Evolutionary conservation across 2,113 vertebrate genomes (phyloP).

Genomic region (Toxostoma redivivum): DNA sequence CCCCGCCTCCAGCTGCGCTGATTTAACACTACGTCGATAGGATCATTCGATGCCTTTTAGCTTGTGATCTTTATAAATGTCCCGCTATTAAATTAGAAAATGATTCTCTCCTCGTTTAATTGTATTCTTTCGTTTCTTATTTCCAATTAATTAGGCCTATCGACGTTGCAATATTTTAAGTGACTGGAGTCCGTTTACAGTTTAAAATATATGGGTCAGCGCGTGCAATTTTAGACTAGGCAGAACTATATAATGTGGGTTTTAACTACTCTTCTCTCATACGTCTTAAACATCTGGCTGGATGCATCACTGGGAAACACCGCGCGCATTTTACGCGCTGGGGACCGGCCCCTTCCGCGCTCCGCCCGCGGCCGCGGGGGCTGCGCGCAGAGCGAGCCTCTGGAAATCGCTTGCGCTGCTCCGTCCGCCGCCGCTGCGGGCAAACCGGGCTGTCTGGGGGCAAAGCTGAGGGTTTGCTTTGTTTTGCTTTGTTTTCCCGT

Average conservation of each 20-base stretch:
- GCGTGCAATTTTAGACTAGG: slow-evolving; percentile 58
- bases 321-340: neutral
- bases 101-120: slow-evolving; percentile 87
- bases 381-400: neutral
- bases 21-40: slow-evolving; percentile 79
- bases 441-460: rapidly evolving
- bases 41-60: slow-evolving; percentile 77
- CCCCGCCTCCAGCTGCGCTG: neutral
- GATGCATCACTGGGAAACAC: neutral
- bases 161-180: slow-evolving; percentile 84
- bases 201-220: slow-evolving; percentile 77
- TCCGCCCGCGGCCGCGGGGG: neutral
- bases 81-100: slow-evolving; percentile 85
- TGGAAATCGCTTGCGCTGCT: neutral
- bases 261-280: slow-evolving; percentile 73
- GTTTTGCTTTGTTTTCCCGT: neutral
- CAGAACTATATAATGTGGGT: slow-evolving; percentile 72
- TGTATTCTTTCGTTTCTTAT: slow-evolving; percentile 84
- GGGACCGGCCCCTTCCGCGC: neutral
- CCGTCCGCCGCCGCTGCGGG: neutral
- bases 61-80: slow-evolving; percentile 85
- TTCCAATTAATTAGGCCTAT: slow-evolving; percentile 85
- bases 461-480: neutral
- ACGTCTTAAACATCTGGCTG: slow-evolving; percentile 58
- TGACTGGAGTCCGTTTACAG: slow-evolving; percentile 78